Evolutionary conservation across 2,888 invertebrate genomes (phyloP).

Genomic region (Pachliopta kotzebuea): DNA sequence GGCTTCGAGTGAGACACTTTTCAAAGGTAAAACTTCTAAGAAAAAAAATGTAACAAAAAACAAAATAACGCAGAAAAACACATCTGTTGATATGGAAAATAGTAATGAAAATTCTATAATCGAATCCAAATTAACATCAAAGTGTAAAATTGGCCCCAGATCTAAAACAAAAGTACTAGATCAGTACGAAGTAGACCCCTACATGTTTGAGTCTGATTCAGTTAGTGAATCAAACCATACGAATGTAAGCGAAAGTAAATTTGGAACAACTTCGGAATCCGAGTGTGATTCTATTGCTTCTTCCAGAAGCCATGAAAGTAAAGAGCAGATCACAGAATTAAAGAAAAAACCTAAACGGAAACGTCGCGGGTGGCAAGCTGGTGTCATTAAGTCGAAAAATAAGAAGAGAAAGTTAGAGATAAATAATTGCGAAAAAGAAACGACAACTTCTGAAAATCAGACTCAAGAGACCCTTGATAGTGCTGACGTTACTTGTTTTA

Average conservation of each 20-base stretch:
- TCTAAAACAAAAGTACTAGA: conserved; percentile 52
- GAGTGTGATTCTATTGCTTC: conserved; percentile 58
- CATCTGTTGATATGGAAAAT: conserved; percentile 26
- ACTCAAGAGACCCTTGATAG: conserved; percentile 35
- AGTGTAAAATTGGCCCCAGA: conserved; percentile 57
- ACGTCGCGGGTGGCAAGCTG: conserved; percentile 59
- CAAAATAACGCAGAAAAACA: conserved; percentile 33
- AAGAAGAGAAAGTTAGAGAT: conserved; percentile 53
- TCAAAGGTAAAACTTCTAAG: conserved; percentile 39
- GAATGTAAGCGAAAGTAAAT: conserved; percentile 45
- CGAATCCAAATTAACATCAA: conserved; percentile 31
- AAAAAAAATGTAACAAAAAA: conserved; percentile 50
- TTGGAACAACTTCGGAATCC: conserved; percentile 49
- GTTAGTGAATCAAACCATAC: conserved; percentile 45
- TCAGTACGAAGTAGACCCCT: conserved; percentile 52
- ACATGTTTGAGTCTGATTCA: conserved; percentile 63
- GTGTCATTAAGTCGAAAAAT: conserved; percentile 62
- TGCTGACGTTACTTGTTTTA: conserved; percentile 56
- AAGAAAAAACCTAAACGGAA: conserved; percentile 60
- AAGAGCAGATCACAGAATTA: conserved; percentile 49
- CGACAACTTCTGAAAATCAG: not conserved
- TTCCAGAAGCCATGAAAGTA: conserved; percentile 53
- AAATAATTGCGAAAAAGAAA: conserved; percentile 32
- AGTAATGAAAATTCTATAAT: conserved; percentile 26
- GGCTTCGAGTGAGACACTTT: conserved; percentile 32